phyloP scores from a whole-genome alignment of 2,888 invertebrate genomes.

The Papilio elwesi region DNA sequence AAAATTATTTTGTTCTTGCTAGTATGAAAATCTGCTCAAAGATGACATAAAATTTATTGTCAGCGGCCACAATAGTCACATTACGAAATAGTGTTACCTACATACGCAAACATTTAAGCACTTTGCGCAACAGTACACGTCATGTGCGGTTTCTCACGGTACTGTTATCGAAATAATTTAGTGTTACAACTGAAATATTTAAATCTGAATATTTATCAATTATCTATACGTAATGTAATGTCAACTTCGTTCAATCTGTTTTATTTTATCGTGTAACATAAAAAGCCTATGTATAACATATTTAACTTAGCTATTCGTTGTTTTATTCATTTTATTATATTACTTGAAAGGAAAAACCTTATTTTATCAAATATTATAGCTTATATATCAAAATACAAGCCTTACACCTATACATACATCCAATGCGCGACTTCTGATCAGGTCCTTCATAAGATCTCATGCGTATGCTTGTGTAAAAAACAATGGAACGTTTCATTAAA shows the following conservation, averaged over 20 bases:
- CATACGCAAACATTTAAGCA: constrained; percentile 21
- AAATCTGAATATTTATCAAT: not conserved
- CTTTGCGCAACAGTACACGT: constrained; percentile 23
- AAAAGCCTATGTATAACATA: too few species aligned
- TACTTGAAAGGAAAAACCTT: too few species aligned
- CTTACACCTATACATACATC: too few species aligned
- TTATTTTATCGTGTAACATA: not conserved
- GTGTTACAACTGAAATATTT: constrained; percentile 2
- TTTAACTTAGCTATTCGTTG: too few species aligned
- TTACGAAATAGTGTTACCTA: constrained; percentile 32
- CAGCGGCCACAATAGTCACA: constrained; percentile 24
- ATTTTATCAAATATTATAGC: too few species aligned
- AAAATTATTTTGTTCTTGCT: constrained; percentile 22
- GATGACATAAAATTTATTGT: constrained; percentile 24
- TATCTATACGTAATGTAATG: not conserved
- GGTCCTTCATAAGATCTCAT: not conserved
- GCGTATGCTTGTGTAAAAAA: not conserved
- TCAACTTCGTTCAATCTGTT: not conserved
- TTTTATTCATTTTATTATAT: too few species aligned
- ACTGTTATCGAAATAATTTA: constrained; percentile 11
- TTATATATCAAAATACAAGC: too few species aligned
- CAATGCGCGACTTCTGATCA: not conserved
- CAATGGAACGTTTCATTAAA: not conserved
- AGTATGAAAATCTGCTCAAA: constrained; percentile 16
- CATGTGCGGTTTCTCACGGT: constrained; percentile 28